Percentiles rank a stretch among this genome's conserved stretches.
Evolutionary conservation across 2,888 invertebrate genomes (phyloP).

Genomic region (Ditula angustiorana): DNA sequence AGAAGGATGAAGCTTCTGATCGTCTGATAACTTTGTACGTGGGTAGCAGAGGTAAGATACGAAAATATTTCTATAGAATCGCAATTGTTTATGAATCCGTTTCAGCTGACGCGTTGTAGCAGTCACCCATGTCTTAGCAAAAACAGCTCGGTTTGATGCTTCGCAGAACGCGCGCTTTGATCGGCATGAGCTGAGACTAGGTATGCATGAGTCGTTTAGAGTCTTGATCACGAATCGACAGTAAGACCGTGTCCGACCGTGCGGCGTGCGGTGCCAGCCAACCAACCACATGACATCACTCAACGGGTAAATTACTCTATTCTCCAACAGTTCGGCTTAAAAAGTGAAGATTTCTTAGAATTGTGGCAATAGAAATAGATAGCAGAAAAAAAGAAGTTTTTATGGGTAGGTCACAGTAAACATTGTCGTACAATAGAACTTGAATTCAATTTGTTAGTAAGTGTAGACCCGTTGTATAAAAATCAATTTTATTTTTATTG

Average conservation of each 20-base stretch:
- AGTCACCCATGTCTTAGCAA: conserved; percentile 45
- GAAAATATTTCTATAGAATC: conserved; percentile 10
- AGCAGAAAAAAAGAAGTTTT: neutral
- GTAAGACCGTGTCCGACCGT: conserved; percentile 67
- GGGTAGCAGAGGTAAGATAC: neutral
- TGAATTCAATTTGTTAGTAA: too few relatives aligned
- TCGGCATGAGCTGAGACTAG: conserved; percentile 60
- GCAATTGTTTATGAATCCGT: conserved; percentile 34
- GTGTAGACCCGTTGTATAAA: too few relatives aligned
- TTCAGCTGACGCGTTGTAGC: conserved; percentile 40
- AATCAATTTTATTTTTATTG: too few relatives aligned
- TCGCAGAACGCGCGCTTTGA: conserved; percentile 55
- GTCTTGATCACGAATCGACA: conserved; percentile 66
- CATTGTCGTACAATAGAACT: too few relatives aligned
- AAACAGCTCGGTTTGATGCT: conserved; percentile 50
- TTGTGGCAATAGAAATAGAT: neutral
- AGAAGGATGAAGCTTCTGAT: conserved; percentile 2
- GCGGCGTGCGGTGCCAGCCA: too few relatives aligned
- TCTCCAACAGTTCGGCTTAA: conserved; percentile 11
- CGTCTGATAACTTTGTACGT: neutral
- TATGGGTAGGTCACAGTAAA: neutral
- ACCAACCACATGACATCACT: conserved; percentile 74
- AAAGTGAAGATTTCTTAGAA: conserved; percentile 2
- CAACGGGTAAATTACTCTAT: conserved; percentile 39
- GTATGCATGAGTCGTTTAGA: conserved; percentile 65